Base-by-base conservation (phyloP, 1,140 invertebrate genomes). In the Drosophila eugracilis region DNA sequence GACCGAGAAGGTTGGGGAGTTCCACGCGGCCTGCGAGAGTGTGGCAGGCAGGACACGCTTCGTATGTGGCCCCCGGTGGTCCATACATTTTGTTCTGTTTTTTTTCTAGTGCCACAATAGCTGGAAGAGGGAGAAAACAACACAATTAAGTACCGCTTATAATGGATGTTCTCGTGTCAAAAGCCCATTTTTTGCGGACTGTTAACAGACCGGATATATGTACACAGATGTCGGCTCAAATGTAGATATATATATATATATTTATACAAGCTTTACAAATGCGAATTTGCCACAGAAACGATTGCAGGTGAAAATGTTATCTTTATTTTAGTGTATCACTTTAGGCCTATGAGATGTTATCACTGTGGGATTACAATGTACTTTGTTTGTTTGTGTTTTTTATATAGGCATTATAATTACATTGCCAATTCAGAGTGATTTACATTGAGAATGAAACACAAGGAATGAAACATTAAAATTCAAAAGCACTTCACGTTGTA, bases 81-180 rank as follows among this genome's bases (percentile, higher is more conserved):
- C 28, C 50, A 22, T 9, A 47, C 41, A 47, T 37, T 70, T 45
- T 70, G 45, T 66, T 19, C 10, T 32, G 10, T 32, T 45, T 70
- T 65, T 70, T 67, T 66, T 19, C 21, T 17, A 26, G 36, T 28
- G 19, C n/a, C 19, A 17, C 4, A 47, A n/a, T n/a, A 12, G 9
- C 36, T 37, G n/a, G 44, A 37, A 5, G 22, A 36, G 17, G 32
- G 60, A 52, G 67, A 53, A 59, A 72, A 90, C 88, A 84, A 78
- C 76, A 72, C 83, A 88, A 90, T 90, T 90, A 78, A 85, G 63
- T 90, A 58, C 63, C 76, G 66, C 66, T 84, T 81, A 75, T 69
- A 89, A 90, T 84, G 83, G 67, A 69, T 39, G 69, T 58, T 88
- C 62, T 85, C 88, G 83, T 90, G 88, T 90, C 70, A 88, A 90